Percentiles rank a stretch among this genome's conserved stretches.
Evolutionary conservation across 1,140 invertebrate genomes (phyloP).

Genomic region (Trichoplusia ni): DNA sequence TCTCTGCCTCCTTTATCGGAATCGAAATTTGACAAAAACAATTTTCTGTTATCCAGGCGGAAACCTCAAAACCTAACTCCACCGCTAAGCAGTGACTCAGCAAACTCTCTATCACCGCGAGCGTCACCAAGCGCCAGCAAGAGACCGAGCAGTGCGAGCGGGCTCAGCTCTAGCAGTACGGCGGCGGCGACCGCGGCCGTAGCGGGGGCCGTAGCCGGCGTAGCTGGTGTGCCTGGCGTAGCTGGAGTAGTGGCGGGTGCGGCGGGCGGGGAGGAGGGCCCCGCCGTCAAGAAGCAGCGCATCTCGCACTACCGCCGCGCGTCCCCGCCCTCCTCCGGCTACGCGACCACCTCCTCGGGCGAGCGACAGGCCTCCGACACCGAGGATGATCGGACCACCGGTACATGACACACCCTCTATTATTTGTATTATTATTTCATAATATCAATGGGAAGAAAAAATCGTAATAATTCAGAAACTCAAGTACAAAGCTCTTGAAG

Average conservation of each 20-base stretch:
- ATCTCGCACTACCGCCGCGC: constrained; percentile 90
- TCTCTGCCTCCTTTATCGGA: too few species aligned
- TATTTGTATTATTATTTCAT: not conserved
- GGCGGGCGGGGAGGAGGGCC: constrained; percentile 67
- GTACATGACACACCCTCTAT: constrained; percentile 50
- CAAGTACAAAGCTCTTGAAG: too few species aligned
- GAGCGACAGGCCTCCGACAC: constrained; percentile 78
- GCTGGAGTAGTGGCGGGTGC: not conserved
- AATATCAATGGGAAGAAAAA: too few species aligned
- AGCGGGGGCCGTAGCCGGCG: not conserved
- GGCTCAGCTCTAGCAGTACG: constrained; percentile 48
- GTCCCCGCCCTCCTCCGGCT: constrained; percentile 71
- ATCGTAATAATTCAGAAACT: too few species aligned
- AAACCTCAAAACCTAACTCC: constrained; percentile 95
- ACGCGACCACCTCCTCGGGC: constrained; percentile 77
- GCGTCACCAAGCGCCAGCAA: constrained; percentile 82
- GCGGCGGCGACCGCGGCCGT: constrained; percentile 62
- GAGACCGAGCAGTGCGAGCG: constrained; percentile 82
- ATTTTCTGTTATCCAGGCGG: constrained; percentile 80
- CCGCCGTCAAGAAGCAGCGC: constrained; percentile 88
- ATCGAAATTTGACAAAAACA: not conserved
- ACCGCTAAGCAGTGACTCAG: constrained; percentile 90
- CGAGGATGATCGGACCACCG: constrained; percentile 75
- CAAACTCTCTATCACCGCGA: constrained; percentile 78
- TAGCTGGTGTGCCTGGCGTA: not conserved